These are phyloP conservation scores for Megalopta genalis DNA, from an alignment of 1,140 invertebrate genomes.

Conservation along the genomic window DNA sequence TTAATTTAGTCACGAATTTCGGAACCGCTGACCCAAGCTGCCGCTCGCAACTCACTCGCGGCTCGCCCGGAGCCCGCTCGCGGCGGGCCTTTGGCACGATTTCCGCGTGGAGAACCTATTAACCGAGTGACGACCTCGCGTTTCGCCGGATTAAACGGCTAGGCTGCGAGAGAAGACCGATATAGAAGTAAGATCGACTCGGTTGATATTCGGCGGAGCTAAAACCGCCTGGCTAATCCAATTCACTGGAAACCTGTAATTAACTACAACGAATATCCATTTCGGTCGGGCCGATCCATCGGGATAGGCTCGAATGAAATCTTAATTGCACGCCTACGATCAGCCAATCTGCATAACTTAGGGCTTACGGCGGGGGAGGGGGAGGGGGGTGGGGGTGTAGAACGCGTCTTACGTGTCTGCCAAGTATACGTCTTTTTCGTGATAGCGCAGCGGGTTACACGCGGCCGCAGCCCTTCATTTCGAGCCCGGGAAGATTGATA, in stretches of 20 bases:
- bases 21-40: conserved; percentile 16
- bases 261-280: conserved; percentile 67
- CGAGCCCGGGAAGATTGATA: too few relatives aligned
- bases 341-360: conserved; percentile 68
- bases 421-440: conserved; percentile 5
- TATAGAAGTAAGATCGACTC: conserved; percentile 42
- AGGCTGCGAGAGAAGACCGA: neutral
- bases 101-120: conserved; percentile 14
- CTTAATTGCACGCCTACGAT: conserved; percentile 63
- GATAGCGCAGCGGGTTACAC: neutral
- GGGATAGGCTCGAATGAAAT: conserved; percentile 62
- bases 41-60: too few relatives aligned
- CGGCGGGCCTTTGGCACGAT: conserved; percentile 19
- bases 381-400: too few relatives aligned
- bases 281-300: conserved; percentile 58
- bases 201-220: conserved; percentile 29
- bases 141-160: conserved; percentile 10
- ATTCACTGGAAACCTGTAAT: conserved; percentile 60
- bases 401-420: neutral
- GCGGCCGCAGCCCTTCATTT: too few relatives aligned
- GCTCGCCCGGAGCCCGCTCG: too few relatives aligned
- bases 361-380: neutral
- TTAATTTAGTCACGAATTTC: conserved; percentile 39
- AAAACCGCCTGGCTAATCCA: conserved; percentile 45
- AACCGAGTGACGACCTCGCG: conserved; percentile 16